Percentiles rank a stretch among this genome's conserved stretches.
These are phyloP conservation scores for Daboia siamensis DNA, from an alignment of 2,113 vertebrate species.

Conservation along the genomic window DNA sequence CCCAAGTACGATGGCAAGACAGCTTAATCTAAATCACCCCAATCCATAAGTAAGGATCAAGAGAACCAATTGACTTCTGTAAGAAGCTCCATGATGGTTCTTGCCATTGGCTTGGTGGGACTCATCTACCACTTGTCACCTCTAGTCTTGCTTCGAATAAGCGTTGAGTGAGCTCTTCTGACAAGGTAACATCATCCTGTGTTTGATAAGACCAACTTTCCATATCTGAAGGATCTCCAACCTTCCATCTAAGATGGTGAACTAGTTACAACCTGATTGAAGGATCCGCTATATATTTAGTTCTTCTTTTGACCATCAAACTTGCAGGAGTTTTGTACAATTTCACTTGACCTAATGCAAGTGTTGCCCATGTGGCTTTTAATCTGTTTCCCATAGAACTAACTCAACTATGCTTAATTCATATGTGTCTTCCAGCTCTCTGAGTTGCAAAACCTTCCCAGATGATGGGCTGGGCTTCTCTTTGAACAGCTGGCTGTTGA, in stretches of 20 bases:
- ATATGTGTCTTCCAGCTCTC: neutral
- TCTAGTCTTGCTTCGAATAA: neutral
- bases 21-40: neutral
- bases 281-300: neutral
- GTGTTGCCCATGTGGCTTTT: neutral
- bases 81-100: neutral
- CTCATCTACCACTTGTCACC: neutral
- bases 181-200: neutral
- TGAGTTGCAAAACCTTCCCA: neutral
- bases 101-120: neutral
- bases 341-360: neutral
- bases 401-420: neutral
- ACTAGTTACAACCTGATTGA: neutral
- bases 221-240: neutral
- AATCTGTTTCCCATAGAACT: neutral
- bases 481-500: neutral
- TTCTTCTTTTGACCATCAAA: neutral
- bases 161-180: neutral
- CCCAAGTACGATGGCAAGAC: neutral
- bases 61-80: neutral
- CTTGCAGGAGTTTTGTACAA: neutral
- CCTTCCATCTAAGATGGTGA: neutral
- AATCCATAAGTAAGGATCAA: neutral
- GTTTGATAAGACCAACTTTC: neutral
- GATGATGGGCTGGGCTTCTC: neutral